Conservation (phyloP, 2,888 invertebrate species). For the Rotaria macrura region DNA sequence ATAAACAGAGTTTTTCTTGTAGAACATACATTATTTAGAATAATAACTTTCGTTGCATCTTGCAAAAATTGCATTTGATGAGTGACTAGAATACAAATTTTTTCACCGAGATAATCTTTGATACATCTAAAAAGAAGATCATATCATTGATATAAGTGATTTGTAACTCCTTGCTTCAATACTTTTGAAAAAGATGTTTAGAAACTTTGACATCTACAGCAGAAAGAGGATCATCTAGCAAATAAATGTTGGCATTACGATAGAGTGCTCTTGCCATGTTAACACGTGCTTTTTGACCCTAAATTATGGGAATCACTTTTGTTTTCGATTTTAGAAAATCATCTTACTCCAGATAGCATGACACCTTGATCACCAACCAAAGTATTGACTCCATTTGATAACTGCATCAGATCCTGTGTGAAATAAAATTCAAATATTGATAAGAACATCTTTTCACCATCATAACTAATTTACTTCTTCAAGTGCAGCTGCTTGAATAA, state of each 20-base stretch:
- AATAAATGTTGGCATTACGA: conserved; percentile 63
- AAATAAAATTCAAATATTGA: background rate
- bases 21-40: conserved; percentile 42
- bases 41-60: conserved; percentile 48
- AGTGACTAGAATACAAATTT: conserved; percentile 66
- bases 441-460: too few species aligned
- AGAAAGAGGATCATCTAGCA: conserved; percentile 56
- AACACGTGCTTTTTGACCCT: conserved; percentile 68
- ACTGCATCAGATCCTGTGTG: background rate
- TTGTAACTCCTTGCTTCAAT: background rate
- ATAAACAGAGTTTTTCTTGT: background rate
- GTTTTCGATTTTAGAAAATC: background rate
- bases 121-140: conserved; percentile 52
- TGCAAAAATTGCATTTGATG: conserved; percentile 68
- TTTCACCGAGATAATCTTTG: conserved; percentile 58
- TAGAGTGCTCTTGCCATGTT: conserved; percentile 48
- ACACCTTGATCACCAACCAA: background rate
- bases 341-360: background rate
- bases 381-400: background rate
- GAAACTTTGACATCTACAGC: conserved; percentile 87
- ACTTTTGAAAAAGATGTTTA: conserved; percentile 72
- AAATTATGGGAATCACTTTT: too few species aligned
- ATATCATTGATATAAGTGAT: background rate
- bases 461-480: conserved; percentile 43
- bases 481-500: conserved; percentile 58